phyloP scores from a whole-genome alignment of 2,113 vertebrate genomes.

The Colius striatus region DNA sequence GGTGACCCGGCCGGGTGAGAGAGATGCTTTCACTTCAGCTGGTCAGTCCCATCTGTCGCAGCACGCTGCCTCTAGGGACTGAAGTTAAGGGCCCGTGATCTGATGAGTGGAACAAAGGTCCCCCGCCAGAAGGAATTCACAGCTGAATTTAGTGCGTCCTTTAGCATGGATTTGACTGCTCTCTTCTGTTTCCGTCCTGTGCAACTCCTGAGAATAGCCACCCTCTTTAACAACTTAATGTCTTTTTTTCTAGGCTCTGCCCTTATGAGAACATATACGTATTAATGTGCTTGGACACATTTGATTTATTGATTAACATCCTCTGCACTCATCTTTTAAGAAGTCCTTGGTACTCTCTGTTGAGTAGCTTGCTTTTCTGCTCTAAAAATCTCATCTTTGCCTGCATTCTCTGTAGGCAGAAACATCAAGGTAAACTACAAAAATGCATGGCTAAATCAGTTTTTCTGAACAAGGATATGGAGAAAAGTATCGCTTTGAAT shows the following conservation, averaged over 20 bases:
- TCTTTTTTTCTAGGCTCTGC: neutral
- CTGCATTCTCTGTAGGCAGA: neutral
- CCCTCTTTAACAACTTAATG: neutral
- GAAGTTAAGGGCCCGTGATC: fast-evolving
- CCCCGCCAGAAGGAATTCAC: neutral
- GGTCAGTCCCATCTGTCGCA: fast-evolving
- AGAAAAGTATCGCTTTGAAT: neutral
- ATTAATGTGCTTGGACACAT: neutral
- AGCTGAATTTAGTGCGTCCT: neutral
- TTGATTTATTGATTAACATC: neutral
- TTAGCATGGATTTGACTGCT: neutral
- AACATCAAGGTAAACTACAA: neutral
- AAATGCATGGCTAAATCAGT: neutral
- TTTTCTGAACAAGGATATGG: neutral
- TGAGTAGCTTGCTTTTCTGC: neutral
- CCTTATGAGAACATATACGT: neutral
- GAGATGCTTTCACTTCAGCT: fast-evolving
- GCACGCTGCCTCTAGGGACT: fast-evolving
- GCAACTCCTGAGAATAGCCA: neutral
- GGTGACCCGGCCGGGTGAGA: fast-evolving
- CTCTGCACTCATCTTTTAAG: neutral
- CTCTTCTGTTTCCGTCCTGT: neutral
- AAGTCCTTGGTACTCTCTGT: neutral
- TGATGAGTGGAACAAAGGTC: neutral
- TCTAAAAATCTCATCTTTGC: neutral